Evolutionary conservation across 2,888 invertebrate species (phyloP), one percentile per base, ranked within the genome.

Genomic region (Anthophora plumipes): DNA sequence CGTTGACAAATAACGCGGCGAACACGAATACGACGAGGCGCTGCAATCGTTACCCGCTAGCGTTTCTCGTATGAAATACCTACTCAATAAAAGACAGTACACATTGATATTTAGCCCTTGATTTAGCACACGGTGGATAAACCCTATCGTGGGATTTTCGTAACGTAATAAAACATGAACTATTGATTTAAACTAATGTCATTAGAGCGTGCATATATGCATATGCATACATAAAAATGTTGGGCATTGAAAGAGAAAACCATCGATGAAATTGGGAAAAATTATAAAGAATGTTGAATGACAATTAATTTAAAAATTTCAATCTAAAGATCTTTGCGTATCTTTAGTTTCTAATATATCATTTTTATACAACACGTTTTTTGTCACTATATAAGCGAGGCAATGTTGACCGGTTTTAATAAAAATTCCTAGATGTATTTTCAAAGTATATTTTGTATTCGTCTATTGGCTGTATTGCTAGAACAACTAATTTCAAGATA

Each of bases 1-100:
- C 73, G 74, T 73, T 74, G 50, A 50, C 55, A 55, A 46, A 63
- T 57, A 64, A 66, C 48, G 17, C 17, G n/a, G 39, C 14, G 17
- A 12, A 31, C 46, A 12, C 52, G 31, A 41, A 22, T 63, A 20
- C 25, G 9, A 11, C 12, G 61, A 22, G 59, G 73, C 76, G 73
- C 76, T 77, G 39, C 60, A 2, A 0, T 69, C 69, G 75, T 48
- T 68, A 14, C 22, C 31, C 31, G 31, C 31, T 31, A 31, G 46
- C 55, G 64, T 55, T 25, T 17, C 0, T 22, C 37, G 6, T 17
- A 12, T 17, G 11, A 41, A 60, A 60, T n/a, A n/a, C 25, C 0
- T 39, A 50, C 12, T 5, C 14, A 8, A 52, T 7, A 31, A 5
- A 25, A 46, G 14, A 39, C 31, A 37, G 41, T 60, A 17, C 41